phyloP scores from a whole-genome alignment of 2,797 vertebrate species.

The Notolabrus celidotus region DNA sequence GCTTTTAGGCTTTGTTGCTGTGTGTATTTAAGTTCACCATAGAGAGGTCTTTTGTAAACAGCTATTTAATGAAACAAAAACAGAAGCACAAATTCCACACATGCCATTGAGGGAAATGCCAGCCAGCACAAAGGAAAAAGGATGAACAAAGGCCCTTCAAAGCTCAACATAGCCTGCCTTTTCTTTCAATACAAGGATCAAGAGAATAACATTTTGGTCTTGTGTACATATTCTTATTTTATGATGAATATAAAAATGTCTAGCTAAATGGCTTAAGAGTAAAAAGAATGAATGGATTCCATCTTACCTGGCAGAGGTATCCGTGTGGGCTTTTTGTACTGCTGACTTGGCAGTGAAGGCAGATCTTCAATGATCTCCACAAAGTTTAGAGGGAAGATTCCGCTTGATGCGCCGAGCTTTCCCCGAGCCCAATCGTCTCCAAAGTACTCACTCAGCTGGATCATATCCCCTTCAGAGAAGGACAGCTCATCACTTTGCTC shows the following conservation, averaged over 20 bases:
- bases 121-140: slow-evolving; percentile 21
- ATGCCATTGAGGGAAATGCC: slow-evolving; percentile 47
- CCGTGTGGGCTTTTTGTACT: slow-evolving; percentile 59
- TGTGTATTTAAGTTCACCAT: too few species aligned
- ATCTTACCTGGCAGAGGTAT: slow-evolving; percentile 78
- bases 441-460: slow-evolving; percentile 89
- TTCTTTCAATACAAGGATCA: background rate
- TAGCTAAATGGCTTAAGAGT: background rate
- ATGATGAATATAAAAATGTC: background rate
- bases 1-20: background rate
- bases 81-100: slow-evolving; percentile 65
- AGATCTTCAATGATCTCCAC: slow-evolving; percentile 93
- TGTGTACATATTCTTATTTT: background rate
- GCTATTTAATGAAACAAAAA: slow-evolving; percentile 71
- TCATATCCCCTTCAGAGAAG: slow-evolving; percentile 93
- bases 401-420: slow-evolving; percentile 79
- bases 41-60: slow-evolving; percentile 50
- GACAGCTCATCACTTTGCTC: slow-evolving; percentile 92
- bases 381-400: slow-evolving; percentile 95
- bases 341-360: slow-evolving; percentile 60
- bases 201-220: background rate
- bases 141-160: slow-evolving; percentile 17
- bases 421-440: slow-evolving; percentile 95
- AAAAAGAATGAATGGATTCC: background rate
- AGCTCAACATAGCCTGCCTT: slow-evolving; percentile 9